Conservation (phyloP, 2,113 vertebrate genomes). For the Carlito syrichta region DNA sequence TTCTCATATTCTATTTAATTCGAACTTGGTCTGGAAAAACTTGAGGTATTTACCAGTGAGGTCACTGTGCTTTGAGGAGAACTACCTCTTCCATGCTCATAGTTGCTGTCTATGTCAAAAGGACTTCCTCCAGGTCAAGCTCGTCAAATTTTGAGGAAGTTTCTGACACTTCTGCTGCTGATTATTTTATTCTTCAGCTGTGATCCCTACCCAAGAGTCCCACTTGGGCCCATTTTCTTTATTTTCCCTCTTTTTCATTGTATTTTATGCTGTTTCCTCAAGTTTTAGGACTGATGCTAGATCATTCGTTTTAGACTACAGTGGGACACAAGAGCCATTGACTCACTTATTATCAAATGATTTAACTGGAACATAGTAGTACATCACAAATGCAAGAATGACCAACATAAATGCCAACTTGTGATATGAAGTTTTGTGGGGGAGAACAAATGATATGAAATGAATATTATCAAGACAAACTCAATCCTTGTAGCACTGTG, state of each 20-base stretch:
- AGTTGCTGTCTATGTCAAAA: not conserved
- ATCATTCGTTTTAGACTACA: no score
- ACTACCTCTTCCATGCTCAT: not conserved
- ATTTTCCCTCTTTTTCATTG: accelerated
- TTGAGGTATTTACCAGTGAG: not conserved
- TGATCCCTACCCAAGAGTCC: not conserved
- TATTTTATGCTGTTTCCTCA: no score
- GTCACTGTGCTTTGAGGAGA: not conserved
- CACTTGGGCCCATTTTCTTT: no score
- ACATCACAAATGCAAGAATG: accelerated
- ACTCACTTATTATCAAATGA: not conserved
- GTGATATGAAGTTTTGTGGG: accelerated
- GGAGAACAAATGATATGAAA: accelerated
- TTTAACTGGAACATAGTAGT: accelerated
- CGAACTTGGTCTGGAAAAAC: not conserved
- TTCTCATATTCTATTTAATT: not conserved
- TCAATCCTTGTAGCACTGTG: accelerated
- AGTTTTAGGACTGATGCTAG: not conserved
- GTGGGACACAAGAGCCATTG: not conserved
- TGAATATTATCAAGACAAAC: accelerated
- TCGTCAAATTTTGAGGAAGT: accelerated
- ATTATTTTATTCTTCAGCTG: not conserved
- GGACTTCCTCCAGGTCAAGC: not conserved
- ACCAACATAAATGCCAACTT: accelerated
- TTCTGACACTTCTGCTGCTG: accelerated